A percentile compares a stretch with the other conserved stretches of the same genome.
Conservation (phyloP, 2,113 vertebrate species). For the Gopherus evgoodei region DNA sequence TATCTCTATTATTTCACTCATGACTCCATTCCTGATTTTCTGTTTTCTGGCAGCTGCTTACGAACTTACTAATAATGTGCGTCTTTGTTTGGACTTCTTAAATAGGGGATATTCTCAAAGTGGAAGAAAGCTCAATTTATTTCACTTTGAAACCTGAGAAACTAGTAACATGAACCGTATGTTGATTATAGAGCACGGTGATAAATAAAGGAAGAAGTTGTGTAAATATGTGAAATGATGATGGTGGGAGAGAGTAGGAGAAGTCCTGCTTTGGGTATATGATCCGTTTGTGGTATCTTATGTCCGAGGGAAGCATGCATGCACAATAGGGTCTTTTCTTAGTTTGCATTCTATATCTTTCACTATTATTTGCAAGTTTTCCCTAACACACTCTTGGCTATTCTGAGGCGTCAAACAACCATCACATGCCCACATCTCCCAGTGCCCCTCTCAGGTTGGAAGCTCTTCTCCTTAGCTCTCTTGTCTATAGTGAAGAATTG, state of each 20-base stretch:
- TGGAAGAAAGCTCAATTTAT: slow-evolving; percentile 79
- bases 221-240: slow-evolving; percentile 50
- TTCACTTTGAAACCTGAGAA: slow-evolving; percentile 79
- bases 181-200: slow-evolving; percentile 70
- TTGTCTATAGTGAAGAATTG: background rate
- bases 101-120: slow-evolving; percentile 74
- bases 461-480: background rate
- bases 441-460: background rate
- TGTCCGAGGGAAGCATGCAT: background rate
- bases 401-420: background rate
- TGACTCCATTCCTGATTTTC: slow-evolving; percentile 74
- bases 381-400: background rate
- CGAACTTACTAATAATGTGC: slow-evolving; percentile 68
- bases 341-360: background rate
- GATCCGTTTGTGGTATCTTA: slow-evolving; percentile 34
- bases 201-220: slow-evolving; percentile 59
- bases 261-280: slow-evolving; percentile 33
- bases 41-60: slow-evolving; percentile 73
- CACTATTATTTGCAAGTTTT: background rate
- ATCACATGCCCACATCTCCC: background rate
- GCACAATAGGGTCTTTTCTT: background rate
- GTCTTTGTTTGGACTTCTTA: slow-evolving; percentile 74
- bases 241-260: slow-evolving; percentile 32
- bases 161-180: slow-evolving; percentile 77
- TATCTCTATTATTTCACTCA: slow-evolving; percentile 67